Percentiles rank a stretch among this genome's conserved stretches.
These are phyloP conservation scores for Agrochola litura DNA, from an alignment of 2,888 invertebrate genomes.

Conservation along the genomic window DNA sequence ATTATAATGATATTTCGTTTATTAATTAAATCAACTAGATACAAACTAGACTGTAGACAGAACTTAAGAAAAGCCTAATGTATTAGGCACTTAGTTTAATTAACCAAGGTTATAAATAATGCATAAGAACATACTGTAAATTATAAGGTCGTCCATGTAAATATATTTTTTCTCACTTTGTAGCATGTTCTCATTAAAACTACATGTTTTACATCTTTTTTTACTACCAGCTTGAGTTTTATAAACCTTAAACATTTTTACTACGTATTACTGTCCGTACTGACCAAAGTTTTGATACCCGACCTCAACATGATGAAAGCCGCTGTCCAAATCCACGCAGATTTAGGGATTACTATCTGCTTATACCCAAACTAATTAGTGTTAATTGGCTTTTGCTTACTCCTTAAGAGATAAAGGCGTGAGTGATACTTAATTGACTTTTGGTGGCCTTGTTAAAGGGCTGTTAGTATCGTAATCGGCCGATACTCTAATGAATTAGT, in stretches of 20 bases:
- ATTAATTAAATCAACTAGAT: background rate
- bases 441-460: conserved; percentile 39
- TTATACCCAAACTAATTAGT: conserved; percentile 67
- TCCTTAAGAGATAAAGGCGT: conserved; percentile 59
- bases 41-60: background rate
- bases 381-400: conserved; percentile 66
- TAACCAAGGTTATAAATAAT: conserved; percentile 8
- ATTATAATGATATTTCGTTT: background rate
- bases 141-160: conserved; percentile 6
- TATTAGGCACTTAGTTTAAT: conserved; percentile 13
- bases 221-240: conserved; percentile 13
- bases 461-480: conserved; percentile 39
- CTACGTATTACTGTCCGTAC: background rate
- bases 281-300: conserved; percentile 47
- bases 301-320: conserved; percentile 49
- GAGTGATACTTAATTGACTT: conserved; percentile 67
- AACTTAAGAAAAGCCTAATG: background rate
- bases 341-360: conserved; percentile 62
- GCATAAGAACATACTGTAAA: background rate
- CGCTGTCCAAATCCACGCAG: conserved; percentile 53
- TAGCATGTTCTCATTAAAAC: conserved; percentile 33
- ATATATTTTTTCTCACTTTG: conserved; percentile 9
- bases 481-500: conserved; percentile 53
- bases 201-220: conserved; percentile 23
- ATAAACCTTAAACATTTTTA: conserved; percentile 28